phyloP scores from a whole-genome alignment of 2,888 invertebrate genomes.

The Oxyteleia sp. region DNA sequence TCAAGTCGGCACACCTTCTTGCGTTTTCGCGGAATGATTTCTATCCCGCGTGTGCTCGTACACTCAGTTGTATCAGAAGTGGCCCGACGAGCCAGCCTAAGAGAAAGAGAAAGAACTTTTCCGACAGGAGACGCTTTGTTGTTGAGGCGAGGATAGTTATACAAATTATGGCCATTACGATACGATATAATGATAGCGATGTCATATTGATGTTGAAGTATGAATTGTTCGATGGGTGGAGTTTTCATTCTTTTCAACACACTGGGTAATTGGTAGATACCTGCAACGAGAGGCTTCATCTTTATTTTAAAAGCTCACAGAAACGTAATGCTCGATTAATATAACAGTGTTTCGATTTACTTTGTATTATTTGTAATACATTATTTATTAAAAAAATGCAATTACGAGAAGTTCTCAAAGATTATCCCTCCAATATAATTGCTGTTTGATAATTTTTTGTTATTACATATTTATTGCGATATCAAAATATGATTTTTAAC shows the following conservation, averaged over 20 bases:
- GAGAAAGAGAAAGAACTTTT: slow-evolving; percentile 26
- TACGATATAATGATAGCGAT: slow-evolving; percentile 41
- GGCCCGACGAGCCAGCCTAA: slow-evolving; percentile 2
- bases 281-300: slow-evolving; percentile 5
- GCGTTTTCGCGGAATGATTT: slow-evolving; percentile 49
- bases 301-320: not conserved
- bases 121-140: slow-evolving; percentile 28
- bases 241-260: slow-evolving; percentile 15
- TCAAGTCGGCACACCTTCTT: slow-evolving; percentile 54
- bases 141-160: slow-evolving; percentile 31
- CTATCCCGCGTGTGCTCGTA: slow-evolving; percentile 26
- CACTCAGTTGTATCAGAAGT: slow-evolving; percentile 29
- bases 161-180: slow-evolving; percentile 47
- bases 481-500: too few species aligned
- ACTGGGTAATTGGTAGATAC: slow-evolving; percentile 18
- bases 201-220: slow-evolving; percentile 43
- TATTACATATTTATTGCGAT: too few species aligned
- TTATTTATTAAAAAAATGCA: too few species aligned
- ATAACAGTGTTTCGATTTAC: not conserved
- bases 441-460: too few species aligned
- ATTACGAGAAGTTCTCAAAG: too few species aligned
- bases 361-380: too few species aligned
- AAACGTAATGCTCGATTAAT: slow-evolving; percentile 5
- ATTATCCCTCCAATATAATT: too few species aligned
- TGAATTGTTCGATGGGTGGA: slow-evolving; percentile 42